Evolutionary conservation across 2,797 vertebrate species (phyloP).

Genomic region (Lepilemur ruficaudatus): DNA sequence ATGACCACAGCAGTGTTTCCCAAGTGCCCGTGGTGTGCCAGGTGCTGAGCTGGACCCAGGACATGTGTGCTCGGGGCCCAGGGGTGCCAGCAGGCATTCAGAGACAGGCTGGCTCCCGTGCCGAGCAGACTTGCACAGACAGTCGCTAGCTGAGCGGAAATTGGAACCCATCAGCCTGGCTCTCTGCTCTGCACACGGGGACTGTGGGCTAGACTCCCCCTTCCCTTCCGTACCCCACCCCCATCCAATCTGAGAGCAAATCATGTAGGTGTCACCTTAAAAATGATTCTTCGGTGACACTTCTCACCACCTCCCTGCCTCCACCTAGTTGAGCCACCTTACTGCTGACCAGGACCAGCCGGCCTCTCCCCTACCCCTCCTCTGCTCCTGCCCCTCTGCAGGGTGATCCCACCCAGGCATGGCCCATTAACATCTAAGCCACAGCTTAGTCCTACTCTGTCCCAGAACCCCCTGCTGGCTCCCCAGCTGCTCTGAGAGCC

Average conservation of each 20-base stretch:
- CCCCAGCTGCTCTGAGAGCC: neutral
- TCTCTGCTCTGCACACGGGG: neutral
- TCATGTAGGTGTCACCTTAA: neutral
- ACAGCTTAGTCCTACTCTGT: neutral
- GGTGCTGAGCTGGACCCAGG: neutral
- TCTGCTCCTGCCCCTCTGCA: neutral
- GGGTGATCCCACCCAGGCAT: rapidly evolving
- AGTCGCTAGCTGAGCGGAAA: rapidly evolving
- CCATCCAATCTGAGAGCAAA: no score
- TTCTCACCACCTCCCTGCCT: neutral
- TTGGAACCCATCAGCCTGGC: neutral
- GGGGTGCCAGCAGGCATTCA: neutral
- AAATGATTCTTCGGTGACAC: neutral
- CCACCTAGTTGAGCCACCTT: no score
- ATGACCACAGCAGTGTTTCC: no score
- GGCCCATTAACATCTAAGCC: neutral
- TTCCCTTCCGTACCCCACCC: neutral
- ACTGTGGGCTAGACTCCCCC: neutral
- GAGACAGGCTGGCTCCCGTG: neutral
- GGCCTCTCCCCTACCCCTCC: neutral
- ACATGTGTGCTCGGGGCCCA: rapidly evolving
- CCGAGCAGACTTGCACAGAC: neutral
- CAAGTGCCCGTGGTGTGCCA: rapidly evolving
- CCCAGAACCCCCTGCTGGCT: neutral
- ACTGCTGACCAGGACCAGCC: neutral